Evolutionary conservation across 2,797 vertebrate genomes (phyloP).

Genomic region (Bradypus variegatus): DNA sequence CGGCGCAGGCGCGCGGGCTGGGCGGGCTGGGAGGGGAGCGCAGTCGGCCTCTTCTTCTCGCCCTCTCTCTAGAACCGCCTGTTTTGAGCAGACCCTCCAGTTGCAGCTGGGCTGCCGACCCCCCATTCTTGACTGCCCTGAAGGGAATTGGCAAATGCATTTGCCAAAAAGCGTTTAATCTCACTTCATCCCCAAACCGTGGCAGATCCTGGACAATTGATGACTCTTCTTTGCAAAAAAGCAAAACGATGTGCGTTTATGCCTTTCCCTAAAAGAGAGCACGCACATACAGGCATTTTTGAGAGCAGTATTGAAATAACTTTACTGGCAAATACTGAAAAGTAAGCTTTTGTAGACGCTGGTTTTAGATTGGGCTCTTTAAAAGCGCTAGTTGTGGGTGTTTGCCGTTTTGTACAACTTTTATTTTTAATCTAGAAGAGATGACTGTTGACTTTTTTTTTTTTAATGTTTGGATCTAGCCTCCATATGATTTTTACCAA

Average conservation of each 20-base stretch:
- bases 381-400: neutral
- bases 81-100: conserved; percentile 33
- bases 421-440: conserved; percentile 20
- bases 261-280: neutral
- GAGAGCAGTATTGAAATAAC: neutral
- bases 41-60: neutral
- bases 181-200: neutral
- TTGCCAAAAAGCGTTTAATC: conserved; percentile 6
- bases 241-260: neutral
- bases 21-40: conserved; percentile 25
- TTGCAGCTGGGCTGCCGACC: conserved; percentile 3
- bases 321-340: conserved; percentile 16
- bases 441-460: neutral
- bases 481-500: neutral
- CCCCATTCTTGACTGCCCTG: neutral
- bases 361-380: conserved; percentile 6
- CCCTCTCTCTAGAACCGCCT: neutral
- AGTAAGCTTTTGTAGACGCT: neutral
- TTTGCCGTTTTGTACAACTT: neutral
- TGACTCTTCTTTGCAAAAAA: conserved; percentile 17
- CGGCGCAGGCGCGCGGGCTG: conserved; percentile 27
- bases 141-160: conserved; percentile 7
- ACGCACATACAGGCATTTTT: neutral
- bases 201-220: conserved; percentile 15
- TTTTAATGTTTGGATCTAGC: neutral